A percentile compares a stretch with the other conserved stretches of the same genome.
Evolutionary conservation across 1,140 invertebrate genomes (phyloP).

Genomic region (Cotesia glomerata): DNA sequence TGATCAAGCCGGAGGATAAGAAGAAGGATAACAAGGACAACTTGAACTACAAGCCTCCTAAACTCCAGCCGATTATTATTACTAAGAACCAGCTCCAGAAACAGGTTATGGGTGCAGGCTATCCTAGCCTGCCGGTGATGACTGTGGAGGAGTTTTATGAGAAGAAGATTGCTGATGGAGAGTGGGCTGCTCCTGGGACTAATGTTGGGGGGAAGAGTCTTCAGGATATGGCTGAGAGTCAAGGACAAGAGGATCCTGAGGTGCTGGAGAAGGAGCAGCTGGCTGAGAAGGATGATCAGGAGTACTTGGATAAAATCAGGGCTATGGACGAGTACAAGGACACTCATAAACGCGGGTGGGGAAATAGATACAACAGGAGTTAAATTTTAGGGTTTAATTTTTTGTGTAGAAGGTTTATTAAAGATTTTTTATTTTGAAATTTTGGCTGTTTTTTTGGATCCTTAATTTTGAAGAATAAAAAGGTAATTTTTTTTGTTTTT

Average conservation of each 20-base stretch:
- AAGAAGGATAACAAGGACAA: conserved; percentile 54
- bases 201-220: conserved; percentile 41
- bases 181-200: conserved; percentile 64
- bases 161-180: conserved; percentile 80
- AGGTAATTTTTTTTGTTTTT: too few relatives aligned
- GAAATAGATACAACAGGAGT: conserved; percentile 86
- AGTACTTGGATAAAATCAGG: conserved; percentile 70
- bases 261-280: conserved; percentile 64
- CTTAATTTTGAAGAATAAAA: too few relatives aligned
- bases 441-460: too few relatives aligned
- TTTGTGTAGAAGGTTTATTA: too few relatives aligned
- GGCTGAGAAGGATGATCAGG: conserved; percentile 79
- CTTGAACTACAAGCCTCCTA: conserved; percentile 56
- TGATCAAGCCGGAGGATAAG: conserved; percentile 36
- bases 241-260: conserved; percentile 47
- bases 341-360: conserved; percentile 85
- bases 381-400: conserved; percentile 53
- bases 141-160: conserved; percentile 97
- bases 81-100: conserved; percentile 90
- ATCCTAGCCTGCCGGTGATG: conserved; percentile 89
- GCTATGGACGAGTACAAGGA: conserved; percentile 93
- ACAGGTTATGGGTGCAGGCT: conserved; percentile 91
- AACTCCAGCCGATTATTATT: conserved; percentile 91
- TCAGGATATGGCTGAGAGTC: conserved; percentile 40
- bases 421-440: too few relatives aligned